These are phyloP conservation scores for Tokudaia muenninki DNA, from an alignment of 2,797 vertebrate species.

Conservation along the genomic window DNA sequence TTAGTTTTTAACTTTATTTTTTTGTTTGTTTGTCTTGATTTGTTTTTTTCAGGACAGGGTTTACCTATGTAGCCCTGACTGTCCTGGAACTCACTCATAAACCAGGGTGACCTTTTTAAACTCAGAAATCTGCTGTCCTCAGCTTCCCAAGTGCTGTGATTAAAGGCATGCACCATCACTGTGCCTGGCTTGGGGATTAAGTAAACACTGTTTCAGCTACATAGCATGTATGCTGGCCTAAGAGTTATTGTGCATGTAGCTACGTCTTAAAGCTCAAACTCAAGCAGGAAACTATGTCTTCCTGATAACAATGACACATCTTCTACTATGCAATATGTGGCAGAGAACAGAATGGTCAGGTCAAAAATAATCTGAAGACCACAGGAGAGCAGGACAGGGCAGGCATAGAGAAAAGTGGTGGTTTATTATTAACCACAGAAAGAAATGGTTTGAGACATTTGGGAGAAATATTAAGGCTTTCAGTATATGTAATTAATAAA, in stretches of 20 bases:
- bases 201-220: neutral
- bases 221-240: neutral
- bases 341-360: neutral
- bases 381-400: accelerated
- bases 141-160: too few species aligned
- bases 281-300: neutral
- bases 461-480: neutral
- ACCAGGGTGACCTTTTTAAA: too few species aligned
- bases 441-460: neutral
- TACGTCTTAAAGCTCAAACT: neutral
- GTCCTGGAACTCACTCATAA: too few species aligned
- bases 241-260: neutral
- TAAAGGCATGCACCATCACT: too few species aligned
- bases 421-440: neutral
- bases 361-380: neutral
- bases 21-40: too few species aligned
- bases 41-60: neutral
- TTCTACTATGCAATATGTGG: neutral
- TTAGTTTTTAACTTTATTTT: too few species aligned
- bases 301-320: neutral
- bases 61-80: too few species aligned
- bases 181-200: too few species aligned
- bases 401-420: neutral
- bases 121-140: too few species aligned
- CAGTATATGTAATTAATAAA: neutral